phyloP scores from a whole-genome alignment of 1,140 invertebrate genomes.

The Alviniconcha marisindica region DNA sequence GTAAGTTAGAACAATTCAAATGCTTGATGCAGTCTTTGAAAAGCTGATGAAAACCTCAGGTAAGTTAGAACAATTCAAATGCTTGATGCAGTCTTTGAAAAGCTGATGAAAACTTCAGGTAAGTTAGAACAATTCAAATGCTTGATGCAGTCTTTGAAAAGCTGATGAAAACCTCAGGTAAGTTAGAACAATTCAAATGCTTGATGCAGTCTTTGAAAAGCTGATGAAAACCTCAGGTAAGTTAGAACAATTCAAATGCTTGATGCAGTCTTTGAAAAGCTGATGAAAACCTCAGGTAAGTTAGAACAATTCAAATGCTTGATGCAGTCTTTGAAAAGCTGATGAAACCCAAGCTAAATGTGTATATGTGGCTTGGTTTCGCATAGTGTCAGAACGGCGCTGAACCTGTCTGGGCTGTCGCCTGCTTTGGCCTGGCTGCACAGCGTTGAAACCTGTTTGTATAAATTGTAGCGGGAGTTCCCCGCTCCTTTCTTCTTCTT shows the following conservation, averaged over 20 bases:
- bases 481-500: no score
- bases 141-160: neutral
- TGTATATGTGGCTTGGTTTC: no score
- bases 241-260: slow-evolving; percentile 42
- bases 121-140: slow-evolving; percentile 63
- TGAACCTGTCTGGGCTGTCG: no score
- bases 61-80: slow-evolving; percentile 74
- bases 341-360: no score
- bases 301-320: neutral
- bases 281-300: slow-evolving; percentile 86
- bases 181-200: slow-evolving; percentile 55
- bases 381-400: no score
- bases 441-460: no score
- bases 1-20: slow-evolving; percentile 93
- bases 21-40: slow-evolving; percentile 98
- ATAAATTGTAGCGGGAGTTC: no score
- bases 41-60: slow-evolving; percentile 93
- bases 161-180: no score
- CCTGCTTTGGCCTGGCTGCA: no score
- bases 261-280: neutral
- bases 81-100: neutral
- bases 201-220: neutral
- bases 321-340: no score
- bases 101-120: no score
- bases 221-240: no score